A percentile compares a stretch with the other conserved stretches of the same genome.
phyloP scores from a whole-genome alignment of 2,888 invertebrate genomes.

The Seladonia tumulorum region DNA sequence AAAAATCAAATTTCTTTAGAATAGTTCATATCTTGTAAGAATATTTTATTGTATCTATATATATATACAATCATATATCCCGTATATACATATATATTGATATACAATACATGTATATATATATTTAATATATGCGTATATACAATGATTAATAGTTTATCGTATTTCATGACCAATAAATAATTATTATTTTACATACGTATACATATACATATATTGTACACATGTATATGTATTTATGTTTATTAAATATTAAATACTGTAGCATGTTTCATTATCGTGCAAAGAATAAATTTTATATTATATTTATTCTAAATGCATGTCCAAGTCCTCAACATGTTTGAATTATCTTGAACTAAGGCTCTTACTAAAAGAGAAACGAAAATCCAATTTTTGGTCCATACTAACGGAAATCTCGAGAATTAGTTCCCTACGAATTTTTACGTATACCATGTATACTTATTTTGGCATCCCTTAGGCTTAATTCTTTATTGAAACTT shows the following conservation, averaged over 20 bases:
- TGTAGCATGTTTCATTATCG: slow-evolving; percentile 72
- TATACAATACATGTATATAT: slow-evolving; percentile 65
- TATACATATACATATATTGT: slow-evolving; percentile 43
- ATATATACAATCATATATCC: slow-evolving; percentile 69
- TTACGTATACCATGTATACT: background rate
- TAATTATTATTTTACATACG: slow-evolving; percentile 51
- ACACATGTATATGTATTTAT: slow-evolving; percentile 54
- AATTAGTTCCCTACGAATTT: background rate
- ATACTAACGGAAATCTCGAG: background rate
- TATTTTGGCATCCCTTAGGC: background rate
- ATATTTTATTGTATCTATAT: slow-evolving; percentile 79
- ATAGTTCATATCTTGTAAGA: slow-evolving; percentile 74
- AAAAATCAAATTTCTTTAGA: slow-evolving; percentile 49
- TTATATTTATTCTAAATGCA: slow-evolving; percentile 73
- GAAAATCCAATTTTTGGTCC: background rate
- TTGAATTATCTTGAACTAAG: slow-evolving; percentile 23
- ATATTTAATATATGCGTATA: slow-evolving; percentile 61
- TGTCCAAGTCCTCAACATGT: slow-evolving; percentile 47
- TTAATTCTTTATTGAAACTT: background rate
- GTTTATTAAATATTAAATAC: slow-evolving; percentile 72
- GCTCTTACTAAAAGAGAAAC: background rate
- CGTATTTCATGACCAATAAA: slow-evolving; percentile 57
- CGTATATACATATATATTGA: slow-evolving; percentile 66
- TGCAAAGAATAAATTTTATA: slow-evolving; percentile 78
- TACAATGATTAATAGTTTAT: slow-evolving; percentile 61